Percentiles rank a stretch among this genome's conserved stretches.
Evolutionary conservation across 2,797 vertebrate genomes (phyloP).

Genomic region (Sebastiscus tertius): DNA sequence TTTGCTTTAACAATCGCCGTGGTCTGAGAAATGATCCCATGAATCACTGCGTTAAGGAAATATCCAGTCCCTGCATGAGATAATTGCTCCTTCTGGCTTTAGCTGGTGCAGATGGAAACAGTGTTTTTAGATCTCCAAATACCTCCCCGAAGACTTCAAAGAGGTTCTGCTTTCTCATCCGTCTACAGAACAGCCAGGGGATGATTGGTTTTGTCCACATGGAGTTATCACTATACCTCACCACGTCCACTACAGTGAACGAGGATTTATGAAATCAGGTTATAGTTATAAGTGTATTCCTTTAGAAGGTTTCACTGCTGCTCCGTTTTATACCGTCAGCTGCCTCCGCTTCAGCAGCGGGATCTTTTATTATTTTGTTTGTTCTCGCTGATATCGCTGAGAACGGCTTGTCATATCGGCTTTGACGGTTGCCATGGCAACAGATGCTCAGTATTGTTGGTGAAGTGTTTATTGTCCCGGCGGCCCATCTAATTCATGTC

Average conservation of each 20-base stretch:
- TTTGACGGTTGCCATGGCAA: conserved; percentile 49
- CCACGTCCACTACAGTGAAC: background rate
- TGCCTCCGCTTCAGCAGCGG: background rate
- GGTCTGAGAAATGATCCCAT: conserved; percentile 30
- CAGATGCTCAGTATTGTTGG: conserved; percentile 34
- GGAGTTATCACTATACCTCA: conserved; percentile 5
- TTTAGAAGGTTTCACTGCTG: background rate
- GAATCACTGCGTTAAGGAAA: conserved; percentile 39
- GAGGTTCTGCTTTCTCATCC: conserved; percentile 26
- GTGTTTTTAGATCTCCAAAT: conserved; percentile 33
- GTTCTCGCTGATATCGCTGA: background rate
- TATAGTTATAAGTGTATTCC: background rate
- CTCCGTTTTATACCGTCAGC: background rate
- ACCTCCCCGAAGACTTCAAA: conserved; percentile 34
- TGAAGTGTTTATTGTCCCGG: conserved; percentile 31
- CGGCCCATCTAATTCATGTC: conserved; percentile 34
- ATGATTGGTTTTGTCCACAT: conserved; percentile 23
- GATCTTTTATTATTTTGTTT: background rate
- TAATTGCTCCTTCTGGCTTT: conserved; percentile 59
- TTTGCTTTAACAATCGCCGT: background rate
- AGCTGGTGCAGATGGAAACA: conserved; percentile 25
- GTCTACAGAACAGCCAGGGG: conserved; percentile 10
- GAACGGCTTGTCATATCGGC: conserved; percentile 17
- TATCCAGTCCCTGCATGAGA: conserved; percentile 21
- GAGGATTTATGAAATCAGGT: background rate